Percentiles rank a stretch among this genome's conserved stretches.
These are phyloP conservation scores for Onychostruthus taczanowskii DNA, from an alignment of 2,113 vertebrate species.

Conservation along the genomic window DNA sequence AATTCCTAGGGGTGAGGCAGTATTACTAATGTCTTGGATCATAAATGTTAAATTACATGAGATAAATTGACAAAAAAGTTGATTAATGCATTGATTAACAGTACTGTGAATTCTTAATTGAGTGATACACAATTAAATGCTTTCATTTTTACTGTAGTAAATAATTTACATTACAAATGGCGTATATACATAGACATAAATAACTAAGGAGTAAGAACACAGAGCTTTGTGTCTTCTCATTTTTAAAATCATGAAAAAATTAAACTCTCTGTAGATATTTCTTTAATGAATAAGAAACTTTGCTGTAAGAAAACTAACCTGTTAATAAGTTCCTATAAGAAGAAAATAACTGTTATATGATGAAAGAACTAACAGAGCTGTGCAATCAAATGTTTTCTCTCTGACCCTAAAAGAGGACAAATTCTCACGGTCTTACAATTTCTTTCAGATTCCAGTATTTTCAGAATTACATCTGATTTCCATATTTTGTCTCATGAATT, in stretches of 20 bases:
- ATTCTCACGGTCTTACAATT: accelerated
- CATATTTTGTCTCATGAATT: neutral
- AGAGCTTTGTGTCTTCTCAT: neutral
- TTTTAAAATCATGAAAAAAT: neutral
- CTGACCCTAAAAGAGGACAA: neutral
- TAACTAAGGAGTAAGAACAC: neutral
- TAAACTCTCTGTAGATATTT: neutral
- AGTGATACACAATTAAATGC: neutral
- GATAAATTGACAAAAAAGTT: neutral
- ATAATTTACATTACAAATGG: neutral
- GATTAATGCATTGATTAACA: neutral
- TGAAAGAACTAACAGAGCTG: neutral
- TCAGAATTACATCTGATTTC: neutral
- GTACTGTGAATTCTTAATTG: neutral
- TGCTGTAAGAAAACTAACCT: neutral
- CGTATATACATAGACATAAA: neutral
- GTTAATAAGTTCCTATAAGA: neutral
- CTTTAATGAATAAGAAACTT: neutral
- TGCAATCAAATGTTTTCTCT: neutral
- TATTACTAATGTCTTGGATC: neutral
- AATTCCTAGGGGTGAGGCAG: neutral
- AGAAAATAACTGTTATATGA: neutral
- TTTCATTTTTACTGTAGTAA: neutral
- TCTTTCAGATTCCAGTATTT: neutral
- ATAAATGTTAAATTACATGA: neutral